Evolutionary conservation across 2,797 vertebrate species (phyloP).

Genomic region (Myotis pilosus): DNA sequence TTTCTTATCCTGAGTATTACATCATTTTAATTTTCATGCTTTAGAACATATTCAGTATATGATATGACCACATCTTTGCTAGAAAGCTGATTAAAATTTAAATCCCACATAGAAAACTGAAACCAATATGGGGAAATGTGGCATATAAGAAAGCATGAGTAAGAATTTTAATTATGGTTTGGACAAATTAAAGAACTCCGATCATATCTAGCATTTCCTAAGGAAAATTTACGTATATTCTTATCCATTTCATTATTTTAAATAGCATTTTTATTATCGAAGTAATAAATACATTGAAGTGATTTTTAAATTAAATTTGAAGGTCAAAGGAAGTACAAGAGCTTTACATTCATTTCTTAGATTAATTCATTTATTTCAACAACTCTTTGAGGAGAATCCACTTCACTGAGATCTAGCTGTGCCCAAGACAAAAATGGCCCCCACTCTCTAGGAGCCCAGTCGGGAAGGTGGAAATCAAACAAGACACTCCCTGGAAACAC

Average conservation of each 20-base stretch:
- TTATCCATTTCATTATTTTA: slow-evolving; percentile 54
- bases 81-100: slow-evolving; percentile 26
- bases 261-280: slow-evolving; percentile 55
- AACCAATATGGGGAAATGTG: neutral
- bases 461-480: neutral
- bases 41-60: neutral
- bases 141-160: slow-evolving; percentile 25
- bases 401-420: neutral
- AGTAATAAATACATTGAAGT: slow-evolving; percentile 49
- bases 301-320: slow-evolving; percentile 68
- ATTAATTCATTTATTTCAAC: slow-evolving; percentile 63
- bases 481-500: neutral
- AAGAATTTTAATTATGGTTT: slow-evolving; percentile 32
- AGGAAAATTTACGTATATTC: slow-evolving; percentile 37
- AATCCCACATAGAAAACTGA: slow-evolving; percentile 33
- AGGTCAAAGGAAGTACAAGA: slow-evolving; percentile 54
- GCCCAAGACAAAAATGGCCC: neutral
- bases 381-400: slow-evolving; percentile 19
- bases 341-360: slow-evolving; percentile 44
- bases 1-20: neutral
- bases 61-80: neutral
- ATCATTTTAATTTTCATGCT: neutral
- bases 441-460: neutral
- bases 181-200: slow-evolving; percentile 32
- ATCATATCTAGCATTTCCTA: slow-evolving; percentile 12